Conservation (phyloP, 2,797 vertebrate genomes). For the Mallotus villosus region DNA sequence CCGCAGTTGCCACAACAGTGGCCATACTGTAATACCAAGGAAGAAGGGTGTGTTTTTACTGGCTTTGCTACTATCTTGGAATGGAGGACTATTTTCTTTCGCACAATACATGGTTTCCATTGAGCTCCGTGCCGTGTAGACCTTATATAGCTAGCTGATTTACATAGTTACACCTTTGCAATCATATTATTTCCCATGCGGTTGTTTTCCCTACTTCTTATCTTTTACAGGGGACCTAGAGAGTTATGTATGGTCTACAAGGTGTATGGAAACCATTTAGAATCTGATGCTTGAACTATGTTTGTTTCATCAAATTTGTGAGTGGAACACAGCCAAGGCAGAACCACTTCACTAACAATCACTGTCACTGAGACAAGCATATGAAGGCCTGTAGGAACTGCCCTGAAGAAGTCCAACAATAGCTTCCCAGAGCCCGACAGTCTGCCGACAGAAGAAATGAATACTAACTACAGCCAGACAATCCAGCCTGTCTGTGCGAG, state of each 20-base stretch:
- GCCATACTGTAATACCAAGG: conserved; percentile 47
- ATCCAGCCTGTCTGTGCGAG: conserved; percentile 54
- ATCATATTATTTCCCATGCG: conserved; percentile 41
- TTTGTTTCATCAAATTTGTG: conserved; percentile 19
- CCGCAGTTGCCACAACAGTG: conserved; percentile 50
- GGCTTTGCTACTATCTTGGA: conserved; percentile 43
- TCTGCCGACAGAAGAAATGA: conserved; percentile 56
- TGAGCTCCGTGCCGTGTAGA: conserved; percentile 31
- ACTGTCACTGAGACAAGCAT: conserved; percentile 53
- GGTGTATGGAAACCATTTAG: not conserved
- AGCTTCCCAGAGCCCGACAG: conserved; percentile 45
- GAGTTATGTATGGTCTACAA: not conserved
- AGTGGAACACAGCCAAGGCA: conserved; percentile 19
- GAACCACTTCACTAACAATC: conserved; percentile 42
- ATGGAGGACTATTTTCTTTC: conserved; percentile 38
- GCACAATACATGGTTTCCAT: conserved; percentile 35
- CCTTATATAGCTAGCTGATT: conserved; percentile 44
- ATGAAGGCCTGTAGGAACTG: conserved; percentile 35
- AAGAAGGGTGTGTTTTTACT: conserved; percentile 50
- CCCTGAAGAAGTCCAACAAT: conserved; percentile 53
- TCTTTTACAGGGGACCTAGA: conserved; percentile 26
- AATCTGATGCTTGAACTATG: not conserved
- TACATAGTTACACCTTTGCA: conserved; percentile 57
- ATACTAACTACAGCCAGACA: conserved; percentile 65
- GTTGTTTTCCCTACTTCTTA: conserved; percentile 34